Base-by-base conservation (phyloP, 2,113 vertebrate species). In the Tinamus guttatus region DNA sequence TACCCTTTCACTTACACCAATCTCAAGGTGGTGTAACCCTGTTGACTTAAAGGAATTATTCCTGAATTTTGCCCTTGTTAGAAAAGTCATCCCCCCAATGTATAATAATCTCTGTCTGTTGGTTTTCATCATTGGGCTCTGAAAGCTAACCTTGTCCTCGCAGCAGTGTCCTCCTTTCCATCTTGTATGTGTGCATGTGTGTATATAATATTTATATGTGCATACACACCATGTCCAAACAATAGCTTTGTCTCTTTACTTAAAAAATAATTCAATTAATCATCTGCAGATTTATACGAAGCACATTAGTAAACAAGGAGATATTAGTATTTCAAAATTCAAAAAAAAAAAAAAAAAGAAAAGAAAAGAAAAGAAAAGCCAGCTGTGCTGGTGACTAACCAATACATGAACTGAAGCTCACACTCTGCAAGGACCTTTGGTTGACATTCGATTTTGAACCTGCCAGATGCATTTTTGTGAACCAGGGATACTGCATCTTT, bases 371-470 rank as follows among this genome's bases (percentile, higher is more conserved):
- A 47, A 58, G n/a, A 59, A 19, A 38, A 16, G 94, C 95, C 97
- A 97, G 97, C 97, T 98, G 95, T 97, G 95, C 96, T 98, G 96
- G 96, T 97, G 97, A 96, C 97, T 97, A 97, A 97, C 98, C 98
- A 97, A 97, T 97, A 97, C 97, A 97, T 97, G 97, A 98, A 98
- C 97, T 97, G 96, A 97, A 96, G 93, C 97, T 98, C 97, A 96
- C 97, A 97, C 97, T 97, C 97, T 96, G 97, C 97, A 97, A 97
- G 97, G 98, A 98, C 98, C 98, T 98, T 98, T 98, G 97, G 98
- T 98, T 98, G 98, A 98, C 98, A 98, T 98, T 98, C 97, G 98
- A 98, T 98, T 98, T 97, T 98, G 98, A 98, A 98, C 98, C 98
- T 98, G 98, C 98, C 98, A 98, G 98, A 98, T 98, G 97, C 96